Conservation (phyloP, 2,113 vertebrate species). For the Ochotona princeps region DNA sequence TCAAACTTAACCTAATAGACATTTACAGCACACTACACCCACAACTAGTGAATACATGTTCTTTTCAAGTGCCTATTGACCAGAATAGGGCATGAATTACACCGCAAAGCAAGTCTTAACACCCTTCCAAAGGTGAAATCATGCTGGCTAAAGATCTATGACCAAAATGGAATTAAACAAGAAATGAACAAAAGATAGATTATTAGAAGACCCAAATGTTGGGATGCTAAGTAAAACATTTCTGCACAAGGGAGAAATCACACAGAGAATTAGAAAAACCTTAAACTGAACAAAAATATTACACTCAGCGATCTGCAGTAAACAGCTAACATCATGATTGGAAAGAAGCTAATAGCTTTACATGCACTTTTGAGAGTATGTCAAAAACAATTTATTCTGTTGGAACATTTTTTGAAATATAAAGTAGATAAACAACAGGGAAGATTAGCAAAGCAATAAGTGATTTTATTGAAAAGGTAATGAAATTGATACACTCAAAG, state of each 20-base stretch:
- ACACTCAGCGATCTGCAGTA: background rate
- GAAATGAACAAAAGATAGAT: slow-evolving; percentile 46
- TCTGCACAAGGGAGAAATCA: slow-evolving; percentile 41
- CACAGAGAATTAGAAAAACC: slow-evolving; percentile 24
- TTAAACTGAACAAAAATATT: slow-evolving; percentile 13
- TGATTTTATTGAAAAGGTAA: background rate
- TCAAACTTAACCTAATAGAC: background rate
- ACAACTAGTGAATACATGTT: background rate
- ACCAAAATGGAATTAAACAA: slow-evolving; percentile 47
- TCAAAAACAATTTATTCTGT: background rate
- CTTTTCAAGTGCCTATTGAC: slow-evolving; percentile 7
- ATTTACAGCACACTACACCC: background rate
- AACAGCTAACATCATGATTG: background rate
- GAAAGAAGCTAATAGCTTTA: background rate
- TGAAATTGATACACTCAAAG: background rate
- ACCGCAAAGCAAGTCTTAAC: slow-evolving; percentile 31
- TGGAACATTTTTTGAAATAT: background rate
- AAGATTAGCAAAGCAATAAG: background rate
- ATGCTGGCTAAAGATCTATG: slow-evolving; percentile 30
- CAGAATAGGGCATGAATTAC: background rate
- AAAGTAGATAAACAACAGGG: background rate
- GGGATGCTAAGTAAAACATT: background rate
- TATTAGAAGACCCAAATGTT: slow-evolving; percentile 1
- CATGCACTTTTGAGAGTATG: background rate
- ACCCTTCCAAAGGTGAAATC: slow-evolving; percentile 49